Evolutionary conservation across 2,888 invertebrate genomes (phyloP), one percentile per base, ranked within the genome.

Genomic region (Tachina lurida): DNA sequence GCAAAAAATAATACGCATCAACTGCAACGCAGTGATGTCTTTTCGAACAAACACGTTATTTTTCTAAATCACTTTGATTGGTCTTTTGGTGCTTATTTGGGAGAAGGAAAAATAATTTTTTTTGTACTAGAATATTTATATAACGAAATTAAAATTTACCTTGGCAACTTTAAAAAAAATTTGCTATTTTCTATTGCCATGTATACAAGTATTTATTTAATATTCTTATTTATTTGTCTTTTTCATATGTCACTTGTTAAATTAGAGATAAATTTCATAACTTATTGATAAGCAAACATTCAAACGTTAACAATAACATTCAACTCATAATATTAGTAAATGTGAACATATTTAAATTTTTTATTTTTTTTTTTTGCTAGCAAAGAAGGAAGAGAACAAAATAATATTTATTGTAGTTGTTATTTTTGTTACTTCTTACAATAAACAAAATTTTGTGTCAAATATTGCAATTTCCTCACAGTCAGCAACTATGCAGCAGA

Each of bases 261-360:
- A 82, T 39, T 45, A 8, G 39, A 75, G 75, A 82, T 75, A 62
- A 39, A 68, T 47, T 75, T 62, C 45, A 82, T 70, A 70, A 56
- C 81, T 70, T 75, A 54, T 75, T 60, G 54, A 75, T 45, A 63
- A 56, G 12, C 62, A 52, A 82, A 75, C n/a, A 62, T 31, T 8
- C 45, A 49, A 77, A 77, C 8, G 13, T 31, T 45, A 65, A 45
- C 63, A 67, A 76, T 67, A 56, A 67, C 47, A 65, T 56, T 39
- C 3, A 15, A n/a, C 31, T 31, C 31, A 31, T 41, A 22, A 58
- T 58, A 58, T 41, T 19, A 47, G 13, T 45, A 58, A 22, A 31
- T 52, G 22, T 9, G 12, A 39, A 17, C 10, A 58, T n/a, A n/a
- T n/a, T n/a, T n/a, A n/a, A n/a, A n/a, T n/a, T n/a, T n/a, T n/a